phyloP scores from a whole-genome alignment of 2,113 vertebrate species.

The Gambusia holbrooki region DNA sequence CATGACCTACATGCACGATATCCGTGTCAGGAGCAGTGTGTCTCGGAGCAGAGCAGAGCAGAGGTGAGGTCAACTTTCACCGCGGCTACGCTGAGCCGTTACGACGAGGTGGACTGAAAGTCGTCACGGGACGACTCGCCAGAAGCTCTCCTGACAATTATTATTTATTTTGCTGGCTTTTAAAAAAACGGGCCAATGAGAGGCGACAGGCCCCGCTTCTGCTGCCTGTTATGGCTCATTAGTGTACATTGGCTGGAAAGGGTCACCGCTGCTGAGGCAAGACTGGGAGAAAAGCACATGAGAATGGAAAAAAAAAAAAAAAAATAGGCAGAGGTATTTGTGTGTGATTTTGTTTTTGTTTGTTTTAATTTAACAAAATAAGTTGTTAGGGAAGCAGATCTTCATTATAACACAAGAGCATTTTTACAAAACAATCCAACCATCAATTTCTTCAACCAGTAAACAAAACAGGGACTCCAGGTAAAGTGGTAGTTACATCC shows the following conservation, averaged over 20 bases:
- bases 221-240: constrained; percentile 74
- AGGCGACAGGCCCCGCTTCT: constrained; percentile 72
- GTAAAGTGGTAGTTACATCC: background rate
- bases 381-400: background rate
- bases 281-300: constrained; percentile 30
- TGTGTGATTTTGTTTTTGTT: background rate
- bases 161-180: constrained; percentile 61
- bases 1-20: constrained; percentile 46
- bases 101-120: constrained; percentile 58
- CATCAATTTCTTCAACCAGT: background rate
- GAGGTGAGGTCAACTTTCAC: constrained; percentile 72
- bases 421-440: background rate
- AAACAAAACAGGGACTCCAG: background rate
- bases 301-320: constrained; percentile 21
- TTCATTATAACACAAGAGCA: background rate
- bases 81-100: constrained; percentile 37
- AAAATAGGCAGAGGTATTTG: background rate
- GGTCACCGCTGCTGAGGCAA: constrained; percentile 42
- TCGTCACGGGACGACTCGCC: constrained; percentile 47
- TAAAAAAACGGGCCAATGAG: constrained; percentile 50
- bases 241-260: constrained; percentile 68
- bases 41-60: constrained; percentile 38
- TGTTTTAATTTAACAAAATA: background rate
- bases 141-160: constrained; percentile 56
- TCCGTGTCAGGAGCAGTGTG: constrained; percentile 44